Base-by-base conservation (phyloP, 1,140 invertebrate genomes). In the Drosophila sechellia region DNA sequence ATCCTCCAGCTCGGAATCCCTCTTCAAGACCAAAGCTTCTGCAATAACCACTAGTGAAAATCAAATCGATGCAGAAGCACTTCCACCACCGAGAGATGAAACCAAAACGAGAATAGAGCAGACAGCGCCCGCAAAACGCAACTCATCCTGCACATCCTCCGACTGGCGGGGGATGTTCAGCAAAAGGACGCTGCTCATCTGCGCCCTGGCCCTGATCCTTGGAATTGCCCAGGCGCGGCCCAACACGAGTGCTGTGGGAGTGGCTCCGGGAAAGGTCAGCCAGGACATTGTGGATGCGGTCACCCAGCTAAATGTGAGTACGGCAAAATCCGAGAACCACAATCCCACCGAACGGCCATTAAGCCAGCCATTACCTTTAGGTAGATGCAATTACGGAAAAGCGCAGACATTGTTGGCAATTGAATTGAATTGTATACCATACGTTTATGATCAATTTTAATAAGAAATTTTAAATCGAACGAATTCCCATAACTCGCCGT, bases 181-280 rank as follows among this genome's bases (percentile, higher is more conserved):
- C 50, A 61, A 68, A 53, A 56, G 71, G 35, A 59, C 79, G 40
- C 55, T 90, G 40, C 53, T 90, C 12, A 55, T 91, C 11, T 84
- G 77, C 52, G 66, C 54, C 22, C 52, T 87, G 55, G 79, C 72
- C 61, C 63, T 91, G 43, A 46, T 79, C 13, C 39, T 90, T 35
- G 56, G 59, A 56, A 43, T 77, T 43, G 76, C 65, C 31, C 87
- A 91, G 52, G 87, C 78, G 31, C 81, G 90, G 68, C 90, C 90
- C 55, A 92, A 92, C 65, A 57, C 69, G 6, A 90, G 81, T 58
- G 74, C 66, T 15, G 54, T 60, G 31, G 53, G 60, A 45, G 40
- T 58, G 58, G 20, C 52, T 13, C 22, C 43, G 8, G 48, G 52
- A 45, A 69, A 50, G 48, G 43, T 45, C 10, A 45, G 46, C n/a